Conservation (phyloP, 53 echinoderm and acorn worm genomes). For the Mesocentrotus franciscanus region DNA sequence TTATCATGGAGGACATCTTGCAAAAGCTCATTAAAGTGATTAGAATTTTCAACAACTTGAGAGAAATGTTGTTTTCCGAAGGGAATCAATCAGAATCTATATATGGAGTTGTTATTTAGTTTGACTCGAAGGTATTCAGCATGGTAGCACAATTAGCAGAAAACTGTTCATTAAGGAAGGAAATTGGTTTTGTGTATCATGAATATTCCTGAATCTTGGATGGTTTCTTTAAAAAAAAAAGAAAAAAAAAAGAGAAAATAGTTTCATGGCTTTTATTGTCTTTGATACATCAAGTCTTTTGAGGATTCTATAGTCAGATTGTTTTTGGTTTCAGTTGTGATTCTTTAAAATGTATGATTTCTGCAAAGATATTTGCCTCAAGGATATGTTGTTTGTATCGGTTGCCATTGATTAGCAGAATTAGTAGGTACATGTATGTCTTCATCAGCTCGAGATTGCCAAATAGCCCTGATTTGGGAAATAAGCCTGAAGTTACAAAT, state of each 20-base stretch:
- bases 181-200: not conserved
- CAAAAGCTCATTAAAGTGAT: not conserved
- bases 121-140: not conserved
- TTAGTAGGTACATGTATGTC: no score
- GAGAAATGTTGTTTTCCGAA: not conserved
- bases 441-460: no score
- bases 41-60: not conserved
- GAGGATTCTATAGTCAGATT: not conserved
- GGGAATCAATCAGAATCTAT: not conserved
- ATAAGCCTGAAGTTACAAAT: no score
- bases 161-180: not conserved
- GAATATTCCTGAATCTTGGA: not conserved
- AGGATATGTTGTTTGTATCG: not conserved
- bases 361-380: not conserved
- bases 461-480: no score
- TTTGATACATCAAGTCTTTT: not conserved
- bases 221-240: not conserved
- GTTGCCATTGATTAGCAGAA: no score
- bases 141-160: not conserved
- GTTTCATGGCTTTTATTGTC: not conserved
- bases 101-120: not conserved
- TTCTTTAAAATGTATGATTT: not conserved
- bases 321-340: not conserved
- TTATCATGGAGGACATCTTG: not conserved
- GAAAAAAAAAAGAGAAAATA: not conserved